Base-by-base conservation (phyloP, 2,797 vertebrate species). In the Eutrigla gurnardus region DNA sequence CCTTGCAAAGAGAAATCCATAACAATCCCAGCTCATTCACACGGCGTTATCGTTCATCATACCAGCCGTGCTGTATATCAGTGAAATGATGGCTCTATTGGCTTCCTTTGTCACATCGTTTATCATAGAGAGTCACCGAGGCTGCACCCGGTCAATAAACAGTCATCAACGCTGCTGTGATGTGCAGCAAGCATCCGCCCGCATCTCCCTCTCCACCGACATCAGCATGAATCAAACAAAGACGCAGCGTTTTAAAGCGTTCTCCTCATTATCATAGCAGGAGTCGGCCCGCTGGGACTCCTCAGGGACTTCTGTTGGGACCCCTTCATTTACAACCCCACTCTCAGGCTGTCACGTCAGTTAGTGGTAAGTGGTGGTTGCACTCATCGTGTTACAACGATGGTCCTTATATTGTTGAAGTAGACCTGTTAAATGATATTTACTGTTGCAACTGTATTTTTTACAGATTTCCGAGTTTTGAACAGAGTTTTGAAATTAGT, bases 291-390 rank as follows among this genome's bases (percentile, higher is more conserved):
- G 73, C 49, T 59, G 13, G 43, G 42, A 77, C 54, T 77, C 65
- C 60, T 42, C 1, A 0, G 76, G 65, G 52, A 33, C 49, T 40
- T 32, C 35, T 60, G 18, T 39, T 25, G 35, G 58, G 69, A 33
- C 35, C 45, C 66, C 15, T 43, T 32, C 10, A 17, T 79, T 80
- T 75, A 75, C 76, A 73, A 25, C 25, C 80, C 80, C 74, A 81
- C 81, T 62, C 67, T 66, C 64, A 36, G 54, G 58, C 54, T 76
- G 70, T 70, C 50, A 40, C 65, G 67, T 85, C 81, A 84, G 81
- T 88, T 81, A 83, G 70, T 17, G 66, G 70, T 45, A 43, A 65
- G 33, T 78, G 40, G 52, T 66, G 47, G 5, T 63, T 66, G 74
- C 40, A 33, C 71, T 52, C 73, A 57, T 72, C 54, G 64, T 77